Evolutionary conservation across 1,140 invertebrate species (phyloP).

Genomic region (Pararge aegeria): DNA sequence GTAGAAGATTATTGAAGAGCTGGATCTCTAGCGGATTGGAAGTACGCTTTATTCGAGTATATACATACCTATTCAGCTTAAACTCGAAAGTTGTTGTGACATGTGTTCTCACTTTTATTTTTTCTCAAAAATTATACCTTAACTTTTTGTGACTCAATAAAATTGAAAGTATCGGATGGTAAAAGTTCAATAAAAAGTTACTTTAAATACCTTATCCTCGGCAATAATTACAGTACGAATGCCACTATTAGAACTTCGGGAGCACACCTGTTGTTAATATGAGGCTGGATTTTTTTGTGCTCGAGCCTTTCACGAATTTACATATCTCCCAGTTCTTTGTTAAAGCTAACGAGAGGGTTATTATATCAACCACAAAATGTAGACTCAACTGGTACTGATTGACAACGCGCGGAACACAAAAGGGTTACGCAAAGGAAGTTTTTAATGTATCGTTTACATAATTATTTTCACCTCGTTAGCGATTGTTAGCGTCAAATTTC

Average conservation of each 20-base stretch:
- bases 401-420: constrained; percentile 56
- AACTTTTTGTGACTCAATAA: constrained; percentile 21
- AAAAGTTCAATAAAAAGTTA: constrained; percentile 53
- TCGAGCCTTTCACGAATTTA: constrained; percentile 70
- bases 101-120: constrained; percentile 17
- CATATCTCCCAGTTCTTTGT: constrained; percentile 70
- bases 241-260: constrained; percentile 68
- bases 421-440: constrained; percentile 47
- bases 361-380: constrained; percentile 75
- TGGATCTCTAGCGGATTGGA: no score
- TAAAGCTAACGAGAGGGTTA: constrained; percentile 65
- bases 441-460: constrained; percentile 40
- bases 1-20: no score
- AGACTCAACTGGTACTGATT: constrained; percentile 63
- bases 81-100: not conserved
- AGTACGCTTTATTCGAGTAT: no score
- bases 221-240: constrained; percentile 59
- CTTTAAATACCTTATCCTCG: constrained; percentile 46
- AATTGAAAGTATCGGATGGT: constrained; percentile 57
- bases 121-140: not conserved
- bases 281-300: constrained; percentile 65
- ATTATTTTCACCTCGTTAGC: constrained; percentile 63
- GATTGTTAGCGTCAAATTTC: constrained; percentile 49
- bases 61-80: not conserved
- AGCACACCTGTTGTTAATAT: constrained; percentile 67